phyloP scores from a whole-genome alignment of 92 coral and sea anemone species.

The Micromussa lordhowensis region DNA sequence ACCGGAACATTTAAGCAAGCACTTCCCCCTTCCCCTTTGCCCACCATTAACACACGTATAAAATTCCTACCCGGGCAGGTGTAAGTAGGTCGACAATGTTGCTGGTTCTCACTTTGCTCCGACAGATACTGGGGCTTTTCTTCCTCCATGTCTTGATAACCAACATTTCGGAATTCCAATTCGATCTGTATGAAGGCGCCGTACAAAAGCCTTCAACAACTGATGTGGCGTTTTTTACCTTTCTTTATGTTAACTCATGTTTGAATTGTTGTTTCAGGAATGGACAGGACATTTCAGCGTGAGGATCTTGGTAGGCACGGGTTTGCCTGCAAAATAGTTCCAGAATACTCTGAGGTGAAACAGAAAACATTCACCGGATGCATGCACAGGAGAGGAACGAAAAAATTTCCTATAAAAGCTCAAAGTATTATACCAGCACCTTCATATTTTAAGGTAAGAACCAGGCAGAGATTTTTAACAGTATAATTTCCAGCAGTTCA shows the following conservation, averaged over 20 bases:
- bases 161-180: neutral
- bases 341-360: conserved; percentile 87
- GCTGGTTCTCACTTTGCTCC: neutral
- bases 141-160: neutral
- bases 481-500: too few relatives aligned
- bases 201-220: neutral
- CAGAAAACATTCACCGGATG: conserved; percentile 87
- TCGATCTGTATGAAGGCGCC: neutral
- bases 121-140: neutral
- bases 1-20: neutral
- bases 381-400: conserved; percentile 87
- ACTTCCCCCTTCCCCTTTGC: neutral
- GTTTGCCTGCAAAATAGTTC: conserved; percentile 94
- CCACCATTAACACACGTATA: neutral
- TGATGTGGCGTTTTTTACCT: too few relatives aligned
- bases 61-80: neutral
- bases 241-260: too few relatives aligned
- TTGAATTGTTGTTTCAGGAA: conserved; percentile 57
- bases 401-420: conserved; percentile 84
- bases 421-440: conserved; percentile 92
- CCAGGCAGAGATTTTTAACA: neutral
- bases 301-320: conserved; percentile 91
- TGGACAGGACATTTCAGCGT: conserved; percentile 95
- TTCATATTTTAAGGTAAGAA: conserved; percentile 79
- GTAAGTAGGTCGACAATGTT: neutral